Evolutionary conservation across 2,797 vertebrate genomes (phyloP).

Genomic region (Silurus lanzhouensis): DNA sequence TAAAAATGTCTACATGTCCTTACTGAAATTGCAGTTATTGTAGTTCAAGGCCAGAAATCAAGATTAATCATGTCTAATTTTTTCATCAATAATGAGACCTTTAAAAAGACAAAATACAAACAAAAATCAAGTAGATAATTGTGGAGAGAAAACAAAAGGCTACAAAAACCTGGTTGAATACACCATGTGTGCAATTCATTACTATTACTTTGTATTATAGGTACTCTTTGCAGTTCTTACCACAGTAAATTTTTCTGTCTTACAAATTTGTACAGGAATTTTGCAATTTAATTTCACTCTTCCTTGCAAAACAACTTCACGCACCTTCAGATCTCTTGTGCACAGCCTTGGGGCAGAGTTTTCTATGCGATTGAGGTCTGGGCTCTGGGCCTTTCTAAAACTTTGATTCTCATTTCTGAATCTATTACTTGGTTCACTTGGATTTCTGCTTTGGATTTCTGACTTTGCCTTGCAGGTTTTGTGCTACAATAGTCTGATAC

Average conservation of each 20-base stretch:
- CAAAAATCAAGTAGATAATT: not conserved
- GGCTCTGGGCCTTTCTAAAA: not conserved
- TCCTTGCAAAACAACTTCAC: not conserved
- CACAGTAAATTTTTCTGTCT: not conserved
- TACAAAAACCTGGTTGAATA: not conserved
- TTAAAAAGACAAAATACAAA: not conserved
- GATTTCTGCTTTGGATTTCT: not conserved
- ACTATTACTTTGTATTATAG: not conserved
- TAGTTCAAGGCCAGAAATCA: not conserved
- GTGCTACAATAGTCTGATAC: not conserved
- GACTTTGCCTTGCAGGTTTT: not conserved
- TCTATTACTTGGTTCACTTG: not conserved
- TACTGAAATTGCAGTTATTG: not conserved
- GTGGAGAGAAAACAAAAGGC: not conserved
- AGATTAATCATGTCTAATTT: not conserved
- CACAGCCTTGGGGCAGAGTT: not conserved
- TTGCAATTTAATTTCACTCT: not conserved
- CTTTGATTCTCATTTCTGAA: constrained; percentile 2
- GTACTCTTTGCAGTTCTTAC: not conserved
- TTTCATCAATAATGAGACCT: not conserved
- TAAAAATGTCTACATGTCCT: constrained; percentile 12
- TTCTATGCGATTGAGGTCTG: not conserved
- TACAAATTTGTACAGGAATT: not conserved
- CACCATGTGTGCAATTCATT: not conserved
- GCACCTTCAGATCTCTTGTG: not conserved